Percentiles rank a stretch among this genome's conserved stretches.
Evolutionary conservation across 2,113 vertebrate species (phyloP).

Genomic region (Pavo muticus): DNA sequence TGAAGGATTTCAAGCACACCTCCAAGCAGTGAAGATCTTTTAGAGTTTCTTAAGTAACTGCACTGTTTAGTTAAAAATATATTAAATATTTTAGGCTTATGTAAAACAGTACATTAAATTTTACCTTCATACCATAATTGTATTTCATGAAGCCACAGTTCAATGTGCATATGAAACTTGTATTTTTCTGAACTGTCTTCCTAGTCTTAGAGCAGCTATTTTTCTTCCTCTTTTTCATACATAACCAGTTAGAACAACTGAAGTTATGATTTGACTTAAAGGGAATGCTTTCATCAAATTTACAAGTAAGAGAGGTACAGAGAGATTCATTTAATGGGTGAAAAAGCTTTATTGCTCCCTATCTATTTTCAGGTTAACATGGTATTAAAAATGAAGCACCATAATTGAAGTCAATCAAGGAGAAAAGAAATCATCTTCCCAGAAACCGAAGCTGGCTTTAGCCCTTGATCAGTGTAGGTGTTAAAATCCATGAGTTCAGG

Average conservation of each 20-base stretch:
- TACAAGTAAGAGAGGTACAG: constrained; percentile 30
- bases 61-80: background rate
- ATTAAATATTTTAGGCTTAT: background rate
- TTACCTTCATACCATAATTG: background rate
- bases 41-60: background rate
- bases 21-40: background rate
- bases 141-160: background rate
- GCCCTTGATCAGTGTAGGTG: background rate
- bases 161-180: background rate
- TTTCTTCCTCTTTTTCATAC: background rate
- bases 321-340: constrained; percentile 64
- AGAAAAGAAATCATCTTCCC: constrained; percentile 35
- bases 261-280: constrained; percentile 38
- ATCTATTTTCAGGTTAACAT: constrained; percentile 52
- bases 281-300: constrained; percentile 54
- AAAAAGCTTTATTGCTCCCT: constrained; percentile 59
- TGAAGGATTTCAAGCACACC: rapidly evolving
- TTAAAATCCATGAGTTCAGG: background rate
- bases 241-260: background rate
- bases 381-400: constrained; percentile 30
- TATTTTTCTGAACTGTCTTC: background rate
- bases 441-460: background rate
- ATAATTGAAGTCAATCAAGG: constrained; percentile 71
- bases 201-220: background rate
- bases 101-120: background rate